Evolutionary conservation across 2,113 vertebrate genomes (phyloP).

Genomic region (Macrotis lagotis): DNA sequence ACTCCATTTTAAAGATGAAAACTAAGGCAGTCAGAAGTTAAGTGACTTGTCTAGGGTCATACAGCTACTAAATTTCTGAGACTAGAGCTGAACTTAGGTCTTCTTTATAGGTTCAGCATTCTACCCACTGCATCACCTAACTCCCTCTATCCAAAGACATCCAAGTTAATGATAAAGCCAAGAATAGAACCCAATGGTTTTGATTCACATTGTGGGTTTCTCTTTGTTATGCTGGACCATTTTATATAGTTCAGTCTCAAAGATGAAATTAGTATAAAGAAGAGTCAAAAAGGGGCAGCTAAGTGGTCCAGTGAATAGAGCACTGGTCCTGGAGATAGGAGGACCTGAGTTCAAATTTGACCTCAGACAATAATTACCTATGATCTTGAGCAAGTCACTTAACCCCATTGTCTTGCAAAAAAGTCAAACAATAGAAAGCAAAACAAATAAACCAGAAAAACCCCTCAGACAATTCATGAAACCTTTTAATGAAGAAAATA

Average conservation of each 20-base stretch:
- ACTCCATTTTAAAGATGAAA: neutral
- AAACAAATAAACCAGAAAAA: neutral
- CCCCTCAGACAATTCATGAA: neutral
- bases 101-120: neutral
- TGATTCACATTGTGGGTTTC: accelerated
- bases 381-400: too few species aligned
- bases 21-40: neutral
- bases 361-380: too few species aligned
- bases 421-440: neutral
- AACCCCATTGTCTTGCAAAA: too few species aligned
- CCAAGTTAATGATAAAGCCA: neutral
- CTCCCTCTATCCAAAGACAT: neutral
- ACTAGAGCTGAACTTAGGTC: neutral
- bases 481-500: neutral
- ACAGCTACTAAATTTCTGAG: neutral
- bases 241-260: neutral
- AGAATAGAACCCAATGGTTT: accelerated
- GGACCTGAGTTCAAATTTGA: too few species aligned
- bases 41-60: neutral
- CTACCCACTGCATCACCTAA: neutral
- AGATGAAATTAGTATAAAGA: neutral
- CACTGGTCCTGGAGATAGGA: too few species aligned
- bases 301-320: too few species aligned
- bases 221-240: too few species aligned
- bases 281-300: neutral